Percentiles rank a stretch among this genome's conserved stretches.
Conservation (phyloP, 2,888 invertebrate genomes). For the Cataglyphis livida region DNA sequence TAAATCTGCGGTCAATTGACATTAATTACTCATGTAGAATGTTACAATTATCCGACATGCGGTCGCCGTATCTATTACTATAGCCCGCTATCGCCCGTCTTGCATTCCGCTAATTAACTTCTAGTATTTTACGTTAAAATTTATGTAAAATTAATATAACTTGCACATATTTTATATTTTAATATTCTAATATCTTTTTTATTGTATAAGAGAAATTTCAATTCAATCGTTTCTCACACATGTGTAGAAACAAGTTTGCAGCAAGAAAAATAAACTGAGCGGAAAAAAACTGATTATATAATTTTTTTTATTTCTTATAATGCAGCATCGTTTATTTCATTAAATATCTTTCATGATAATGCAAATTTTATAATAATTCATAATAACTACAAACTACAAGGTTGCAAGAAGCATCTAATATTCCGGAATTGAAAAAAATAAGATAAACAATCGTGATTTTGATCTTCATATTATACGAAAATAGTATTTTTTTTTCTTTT, state of each 20-base stretch:
- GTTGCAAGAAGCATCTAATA: not conserved
- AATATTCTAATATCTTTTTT: not conserved
- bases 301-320: not conserved
- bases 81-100: not conserved
- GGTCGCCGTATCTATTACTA: not conserved
- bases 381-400: not conserved
- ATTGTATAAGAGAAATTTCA: not conserved
- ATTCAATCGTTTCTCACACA: not conserved
- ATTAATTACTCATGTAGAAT: conserved; percentile 60
- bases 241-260: not conserved
- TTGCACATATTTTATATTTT: not conserved
- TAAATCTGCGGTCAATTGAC: conserved; percentile 60
- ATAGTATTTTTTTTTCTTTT: conserved; percentile 3
- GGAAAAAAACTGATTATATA: not conserved
- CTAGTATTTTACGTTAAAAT: not conserved
- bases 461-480: not conserved
- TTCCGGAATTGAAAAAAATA: not conserved
- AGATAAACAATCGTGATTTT: not conserved
- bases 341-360: not conserved
- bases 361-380: not conserved
- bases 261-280: not conserved
- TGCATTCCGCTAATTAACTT: not conserved
- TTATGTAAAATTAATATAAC: not conserved
- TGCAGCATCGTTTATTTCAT: not conserved
- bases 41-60: conserved; percentile 14